Base-by-base conservation (phyloP, 2,888 invertebrate species). In the Mesorhabditis spiculigera region DNA sequence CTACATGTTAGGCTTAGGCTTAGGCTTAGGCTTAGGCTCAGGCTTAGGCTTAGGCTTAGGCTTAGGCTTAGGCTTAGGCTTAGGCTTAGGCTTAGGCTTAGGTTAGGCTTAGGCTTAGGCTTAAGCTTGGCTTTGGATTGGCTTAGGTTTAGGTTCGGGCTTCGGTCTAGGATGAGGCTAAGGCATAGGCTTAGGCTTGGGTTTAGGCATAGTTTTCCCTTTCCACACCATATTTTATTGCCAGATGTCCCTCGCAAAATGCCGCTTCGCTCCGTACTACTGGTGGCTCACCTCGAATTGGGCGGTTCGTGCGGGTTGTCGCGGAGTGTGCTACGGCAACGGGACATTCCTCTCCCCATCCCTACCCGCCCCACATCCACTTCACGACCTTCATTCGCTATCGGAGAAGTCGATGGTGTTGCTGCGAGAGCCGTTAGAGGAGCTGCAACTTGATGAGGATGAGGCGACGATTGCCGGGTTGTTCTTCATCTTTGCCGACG, bases 221-320 rank as follows among this genome's bases (percentile, higher is more conserved):
- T n/a, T n/a, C n/a, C n/a, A n/a, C n/a, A n/a, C n/a, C n/a, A n/a
- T n/a, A n/a, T n/a, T n/a, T n/a, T n/a, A n/a, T n/a, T n/a, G n/a
- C n/a, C 68, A 77, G 72, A 73, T 79, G 68, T 65, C 65, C 42
- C 63, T 81, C n/a, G 82, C 79, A 8, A 82, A 82, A 63, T 69
- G 71, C 45, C 75, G 82, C 8, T 83, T 82, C 70, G 73, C 79
- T 42, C 68, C 80, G 4, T 83, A 81, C 72, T 81, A 82, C 70
- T 82, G 82, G 81, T 81, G 81, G 80, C 65, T 77, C 65, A 73
- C 75, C 10, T 73, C 75, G 6, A 73, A 76, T 63, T 83, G 82
- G 82, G 65, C 71, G 5, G 73, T 72, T 0, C 41, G 71, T 43
- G 68, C 72, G 5, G 73, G 72, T 4, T 73, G 74, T 45, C 66